These are phyloP conservation scores for Dendrolimus pini DNA, from an alignment of 2,888 invertebrate genomes.

Conservation along the genomic window DNA sequence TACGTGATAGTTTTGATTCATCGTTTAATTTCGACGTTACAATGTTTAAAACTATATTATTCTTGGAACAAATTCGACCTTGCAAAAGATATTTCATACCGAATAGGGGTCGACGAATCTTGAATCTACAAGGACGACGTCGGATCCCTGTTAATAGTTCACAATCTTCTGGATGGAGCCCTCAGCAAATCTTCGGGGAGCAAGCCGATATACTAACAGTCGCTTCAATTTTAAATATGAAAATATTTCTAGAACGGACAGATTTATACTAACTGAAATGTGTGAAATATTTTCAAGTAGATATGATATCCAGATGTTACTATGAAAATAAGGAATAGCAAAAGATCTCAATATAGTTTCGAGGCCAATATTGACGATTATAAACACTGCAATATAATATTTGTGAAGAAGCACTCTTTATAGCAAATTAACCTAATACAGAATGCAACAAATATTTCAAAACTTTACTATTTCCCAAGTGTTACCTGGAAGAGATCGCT, in stretches of 20 bases:
- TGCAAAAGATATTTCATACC: constrained; percentile 21
- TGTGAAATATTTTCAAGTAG: no score
- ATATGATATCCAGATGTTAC: no score
- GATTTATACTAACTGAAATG: no score
- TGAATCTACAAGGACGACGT: constrained; percentile 30
- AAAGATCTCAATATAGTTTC: no score
- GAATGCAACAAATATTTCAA: no score
- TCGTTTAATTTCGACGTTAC: not conserved
- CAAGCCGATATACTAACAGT: constrained; percentile 4
- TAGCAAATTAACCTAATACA: no score
- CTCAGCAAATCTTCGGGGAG: constrained; percentile 36
- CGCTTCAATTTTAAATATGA: constrained; percentile 8
- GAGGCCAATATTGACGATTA: no score
- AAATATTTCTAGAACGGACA: not conserved
- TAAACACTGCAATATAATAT: no score
- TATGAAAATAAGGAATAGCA: no score
- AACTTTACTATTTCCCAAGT: no score
- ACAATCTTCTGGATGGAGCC: constrained; percentile 39
- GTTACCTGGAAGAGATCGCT: no score
- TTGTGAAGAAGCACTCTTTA: no score
- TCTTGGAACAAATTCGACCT: constrained; percentile 18
- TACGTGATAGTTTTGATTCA: not conserved
- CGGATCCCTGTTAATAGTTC: constrained; percentile 40
- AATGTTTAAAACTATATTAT: constrained; percentile 11
- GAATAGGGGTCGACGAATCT: constrained; percentile 19